Evolutionary conservation across 2,113 vertebrate species (phyloP).

Genomic region (Cephalopholis sonnerati): DNA sequence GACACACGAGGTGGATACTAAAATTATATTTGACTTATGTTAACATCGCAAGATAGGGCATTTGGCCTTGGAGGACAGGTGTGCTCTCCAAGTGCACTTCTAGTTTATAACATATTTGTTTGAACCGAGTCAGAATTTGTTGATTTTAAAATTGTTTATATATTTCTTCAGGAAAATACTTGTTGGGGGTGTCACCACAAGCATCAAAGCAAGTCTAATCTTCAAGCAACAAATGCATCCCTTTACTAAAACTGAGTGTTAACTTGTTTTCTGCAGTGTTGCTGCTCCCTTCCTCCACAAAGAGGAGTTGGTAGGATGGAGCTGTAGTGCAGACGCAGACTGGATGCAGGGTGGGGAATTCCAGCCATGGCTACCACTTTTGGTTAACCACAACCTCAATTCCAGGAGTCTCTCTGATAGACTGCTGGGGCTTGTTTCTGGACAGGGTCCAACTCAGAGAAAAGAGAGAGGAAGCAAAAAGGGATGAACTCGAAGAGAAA

Average conservation of each 20-base stretch:
- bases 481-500: slow-evolving; percentile 6
- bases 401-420: not conserved
- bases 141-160: not conserved
- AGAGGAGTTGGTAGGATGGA: not conserved
- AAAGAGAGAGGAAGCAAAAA: slow-evolving; percentile 21
- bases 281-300: not conserved
- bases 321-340: not conserved
- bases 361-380: not conserved
- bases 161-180: not conserved
- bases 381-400: slow-evolving; percentile 15
- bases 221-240: not conserved
- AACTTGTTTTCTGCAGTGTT: not conserved
- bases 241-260: not conserved
- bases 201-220: not conserved
- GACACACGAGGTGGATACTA: too few species aligned
- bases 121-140: not conserved
- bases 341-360: not conserved
- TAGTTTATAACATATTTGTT: not conserved
- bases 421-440: slow-evolving; percentile 60
- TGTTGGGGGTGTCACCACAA: not conserved
- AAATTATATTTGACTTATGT: too few species aligned
- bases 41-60: too few species aligned
- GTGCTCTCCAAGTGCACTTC: too few species aligned
- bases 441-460: slow-evolving; percentile 32
- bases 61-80: too few species aligned